Conservation (phyloP, 2,113 vertebrate species). For the Plecotus auritus region DNA sequence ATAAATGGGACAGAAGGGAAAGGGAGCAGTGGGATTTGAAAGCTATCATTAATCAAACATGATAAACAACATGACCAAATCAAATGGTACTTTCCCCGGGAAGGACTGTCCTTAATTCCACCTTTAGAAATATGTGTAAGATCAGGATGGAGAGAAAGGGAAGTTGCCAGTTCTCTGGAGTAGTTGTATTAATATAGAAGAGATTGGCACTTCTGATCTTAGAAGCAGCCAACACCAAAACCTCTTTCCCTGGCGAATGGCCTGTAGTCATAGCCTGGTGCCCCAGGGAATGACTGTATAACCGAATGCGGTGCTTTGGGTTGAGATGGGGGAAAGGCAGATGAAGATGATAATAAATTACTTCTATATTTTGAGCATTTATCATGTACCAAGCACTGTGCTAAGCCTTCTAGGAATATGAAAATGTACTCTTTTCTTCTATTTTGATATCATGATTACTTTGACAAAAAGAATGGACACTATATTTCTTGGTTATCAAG, state of each 20-base stretch:
- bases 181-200: background rate
- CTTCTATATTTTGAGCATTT: background rate
- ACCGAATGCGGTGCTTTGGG: background rate
- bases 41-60: background rate
- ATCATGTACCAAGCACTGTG: background rate
- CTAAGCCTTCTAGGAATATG: background rate
- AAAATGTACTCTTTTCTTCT: background rate
- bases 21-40: background rate
- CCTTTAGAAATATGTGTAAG: background rate
- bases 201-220: background rate
- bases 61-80: background rate
- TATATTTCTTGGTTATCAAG: background rate
- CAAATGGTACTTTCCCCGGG: background rate
- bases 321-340: background rate
- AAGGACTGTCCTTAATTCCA: background rate
- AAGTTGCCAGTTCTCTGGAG: background rate
- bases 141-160: background rate
- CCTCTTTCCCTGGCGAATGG: background rate
- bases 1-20: background rate
- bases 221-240: background rate
- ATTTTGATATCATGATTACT: background rate
- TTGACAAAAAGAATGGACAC: background rate
- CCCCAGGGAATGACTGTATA: background rate
- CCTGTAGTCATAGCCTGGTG: accelerated
- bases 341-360: background rate